These are phyloP conservation scores for Drosophila meridionalis DNA, from an alignment of 2,888 invertebrate species.

Conservation along the genomic window DNA sequence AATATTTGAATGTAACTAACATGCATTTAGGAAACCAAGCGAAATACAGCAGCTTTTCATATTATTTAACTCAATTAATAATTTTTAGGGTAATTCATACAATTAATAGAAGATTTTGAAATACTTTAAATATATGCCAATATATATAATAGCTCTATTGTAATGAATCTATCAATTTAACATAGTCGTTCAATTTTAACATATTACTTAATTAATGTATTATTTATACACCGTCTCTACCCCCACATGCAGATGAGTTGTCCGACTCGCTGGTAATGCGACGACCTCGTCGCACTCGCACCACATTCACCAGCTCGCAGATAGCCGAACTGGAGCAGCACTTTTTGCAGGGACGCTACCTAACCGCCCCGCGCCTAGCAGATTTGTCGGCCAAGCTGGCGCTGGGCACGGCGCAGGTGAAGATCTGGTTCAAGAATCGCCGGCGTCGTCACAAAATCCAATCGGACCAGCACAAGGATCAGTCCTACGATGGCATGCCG, in stretches of 20 bases:
- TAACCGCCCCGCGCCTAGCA: conserved; percentile 70
- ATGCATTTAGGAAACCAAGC: not conserved
- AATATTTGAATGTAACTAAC: not conserved
- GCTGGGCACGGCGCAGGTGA: conserved; percentile 75
- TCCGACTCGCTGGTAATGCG: conserved; percentile 75
- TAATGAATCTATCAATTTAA: no score
- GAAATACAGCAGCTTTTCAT: not conserved
- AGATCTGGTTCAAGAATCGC: conserved; percentile 82
- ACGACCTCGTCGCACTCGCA: conserved; percentile 77
- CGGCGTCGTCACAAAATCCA: conserved; percentile 78
- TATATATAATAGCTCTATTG: no score
- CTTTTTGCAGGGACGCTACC: conserved; percentile 75
- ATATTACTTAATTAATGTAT: no score
- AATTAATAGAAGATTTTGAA: no score
- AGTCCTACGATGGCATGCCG: conserved; percentile 70
- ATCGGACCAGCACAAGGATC: conserved; percentile 70
- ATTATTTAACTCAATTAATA: not conserved
- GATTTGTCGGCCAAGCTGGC: conserved; percentile 74
- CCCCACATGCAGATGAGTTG: conserved; percentile 60
- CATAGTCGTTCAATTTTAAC: no score
- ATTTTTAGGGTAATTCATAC: not conserved
- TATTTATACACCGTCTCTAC: not conserved
- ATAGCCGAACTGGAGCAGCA: conserved; percentile 76
- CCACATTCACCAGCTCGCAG: conserved; percentile 78
- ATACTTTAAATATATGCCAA: no score